Evolutionary conservation across 1,140 invertebrate species (phyloP), one percentile per base, ranked within the genome.

Genomic region (Artemia franciscana): DNA sequence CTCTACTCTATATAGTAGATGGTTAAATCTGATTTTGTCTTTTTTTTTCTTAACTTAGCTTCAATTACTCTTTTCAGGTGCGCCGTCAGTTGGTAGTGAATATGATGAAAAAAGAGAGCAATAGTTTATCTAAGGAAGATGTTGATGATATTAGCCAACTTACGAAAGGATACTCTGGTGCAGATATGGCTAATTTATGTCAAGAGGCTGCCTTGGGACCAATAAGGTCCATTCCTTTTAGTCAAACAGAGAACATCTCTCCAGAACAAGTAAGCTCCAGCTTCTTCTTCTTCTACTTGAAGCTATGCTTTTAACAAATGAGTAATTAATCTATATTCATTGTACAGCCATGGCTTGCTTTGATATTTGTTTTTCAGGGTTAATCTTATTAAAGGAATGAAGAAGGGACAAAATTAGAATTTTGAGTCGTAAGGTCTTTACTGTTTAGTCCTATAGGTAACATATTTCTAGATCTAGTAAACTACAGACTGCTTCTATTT

Each of bases 121-220:
- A 88, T 68, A 71, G 75, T 27, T 71, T 95, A 0, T 78, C 69
- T 0, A 71, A 75, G 0, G 68, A 75, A 0, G 76, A 92, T 57
- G 73, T 90, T 5, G 61, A 75, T 0, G 72, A 79, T 63, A 78
- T 94, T 59, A 80, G 83, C 0, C 65, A 72, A 15, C 71, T 84
- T 7, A 83, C 88, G 0, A 82, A 83, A 3, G 85, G 91, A 2
- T 96, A 90, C 75, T 95, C 91, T 0, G 91, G 92, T 3, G 89
- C 91, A 24, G 93, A 97, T 75, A 87, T 98, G 81, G 82, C 84
- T 57, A 86, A 85, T 70, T 75, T 96, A 0, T 95, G 91, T 69
- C 83, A 85, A 60, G 91, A 96, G 75, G 91, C 91, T 0, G 88
- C 88, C 21, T 80, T 94, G 72, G 89, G 86, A 5, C 91, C 91